Percentiles rank a stretch among this genome's conserved stretches.
Evolutionary conservation across 2,113 vertebrate genomes (phyloP).

Genomic region (Labeo catla): DNA sequence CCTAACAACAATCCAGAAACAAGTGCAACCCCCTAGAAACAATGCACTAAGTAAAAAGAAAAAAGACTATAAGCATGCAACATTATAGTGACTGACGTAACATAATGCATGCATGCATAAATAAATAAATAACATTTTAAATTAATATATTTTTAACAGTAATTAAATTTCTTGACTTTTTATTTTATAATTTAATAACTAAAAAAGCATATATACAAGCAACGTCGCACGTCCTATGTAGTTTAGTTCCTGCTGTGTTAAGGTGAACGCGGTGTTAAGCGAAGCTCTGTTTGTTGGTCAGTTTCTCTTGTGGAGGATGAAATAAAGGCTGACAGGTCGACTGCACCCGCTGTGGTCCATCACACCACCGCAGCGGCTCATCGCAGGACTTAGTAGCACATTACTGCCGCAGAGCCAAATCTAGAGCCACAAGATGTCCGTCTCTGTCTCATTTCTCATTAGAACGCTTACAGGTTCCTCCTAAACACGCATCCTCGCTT

Average conservation of each 20-base stretch:
- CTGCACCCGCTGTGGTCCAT: conserved; percentile 20
- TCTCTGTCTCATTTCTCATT: conserved; percentile 49
- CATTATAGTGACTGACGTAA: too few relatives aligned
- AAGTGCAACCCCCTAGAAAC: too few relatives aligned
- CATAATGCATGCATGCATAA: too few relatives aligned
- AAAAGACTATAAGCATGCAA: too few relatives aligned
- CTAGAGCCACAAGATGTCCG: conserved; percentile 41
- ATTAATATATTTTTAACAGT: too few relatives aligned
- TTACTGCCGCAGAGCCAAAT: conserved; percentile 40
- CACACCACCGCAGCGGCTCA: conserved; percentile 30
- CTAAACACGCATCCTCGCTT: background rate
- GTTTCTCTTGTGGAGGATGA: conserved; percentile 46
- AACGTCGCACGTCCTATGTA: background rate
- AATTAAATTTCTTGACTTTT: too few relatives aligned
- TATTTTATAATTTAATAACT: too few relatives aligned
- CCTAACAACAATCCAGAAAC: background rate
- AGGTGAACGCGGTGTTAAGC: conserved; percentile 30
- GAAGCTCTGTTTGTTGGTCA: conserved; percentile 37
- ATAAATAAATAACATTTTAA: too few relatives aligned
- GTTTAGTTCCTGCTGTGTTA: background rate
- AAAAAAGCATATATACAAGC: background rate
- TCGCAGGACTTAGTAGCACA: conserved; percentile 37
- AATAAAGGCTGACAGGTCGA: conserved; percentile 48
- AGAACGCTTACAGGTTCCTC: conserved; percentile 35
- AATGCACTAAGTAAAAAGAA: too few relatives aligned